Percentiles rank a stretch among this genome's conserved stretches.
phyloP scores from a whole-genome alignment of 2,797 vertebrate genomes.

The Cyclura pinguis region DNA sequence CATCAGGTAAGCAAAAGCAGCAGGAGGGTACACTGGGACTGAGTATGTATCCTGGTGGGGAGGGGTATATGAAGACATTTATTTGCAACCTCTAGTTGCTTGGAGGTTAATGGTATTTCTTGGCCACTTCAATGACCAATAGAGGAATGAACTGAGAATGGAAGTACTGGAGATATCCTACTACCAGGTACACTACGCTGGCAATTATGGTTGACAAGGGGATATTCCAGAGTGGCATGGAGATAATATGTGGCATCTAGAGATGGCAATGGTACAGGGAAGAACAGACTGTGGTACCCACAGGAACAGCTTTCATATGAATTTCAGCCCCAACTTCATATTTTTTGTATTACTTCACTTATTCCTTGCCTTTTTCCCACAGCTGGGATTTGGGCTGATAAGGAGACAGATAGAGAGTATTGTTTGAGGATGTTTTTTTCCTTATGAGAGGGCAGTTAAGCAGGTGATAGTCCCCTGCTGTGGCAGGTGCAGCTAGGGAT shows the following conservation, averaged over 20 bases:
- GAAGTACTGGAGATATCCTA: not conserved
- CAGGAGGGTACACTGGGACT: not conserved
- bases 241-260: not conserved
- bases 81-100: not conserved
- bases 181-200: not conserved
- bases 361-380: too few relatives aligned
- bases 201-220: not conserved
- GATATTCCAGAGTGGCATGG: not conserved
- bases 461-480: too few relatives aligned
- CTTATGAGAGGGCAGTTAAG: too few relatives aligned
- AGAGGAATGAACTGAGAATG: not conserved
- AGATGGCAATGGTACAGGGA: not conserved
- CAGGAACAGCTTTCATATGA: not conserved
- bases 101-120: not conserved
- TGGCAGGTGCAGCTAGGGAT: too few relatives aligned
- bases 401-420: too few relatives aligned
- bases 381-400: too few relatives aligned
- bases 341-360: too few relatives aligned
- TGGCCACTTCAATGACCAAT: too few relatives aligned
- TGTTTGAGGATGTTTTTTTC: too few relatives aligned
- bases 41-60: not conserved
- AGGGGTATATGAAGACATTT: not conserved
- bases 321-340: not conserved
- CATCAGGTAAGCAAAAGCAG: not conserved
- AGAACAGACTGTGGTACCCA: not conserved